A percentile compares a stretch with the other conserved stretches of the same genome.
These are phyloP conservation scores for Thymelicus lineola DNA, from an alignment of 2,888 invertebrate genomes.

Conservation along the genomic window DNA sequence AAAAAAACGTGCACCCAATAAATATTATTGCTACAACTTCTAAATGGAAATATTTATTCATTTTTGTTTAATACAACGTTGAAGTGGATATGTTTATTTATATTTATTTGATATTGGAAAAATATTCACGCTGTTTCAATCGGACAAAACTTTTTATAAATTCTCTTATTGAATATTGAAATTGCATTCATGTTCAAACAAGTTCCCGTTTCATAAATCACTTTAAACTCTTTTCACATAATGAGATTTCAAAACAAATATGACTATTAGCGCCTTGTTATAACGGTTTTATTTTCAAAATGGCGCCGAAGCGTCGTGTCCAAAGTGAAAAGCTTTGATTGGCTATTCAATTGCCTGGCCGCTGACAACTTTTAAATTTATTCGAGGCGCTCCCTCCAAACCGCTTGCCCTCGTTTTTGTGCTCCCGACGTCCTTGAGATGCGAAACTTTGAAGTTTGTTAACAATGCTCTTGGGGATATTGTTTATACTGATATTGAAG, in stretches of 20 bases:
- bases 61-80: too few species aligned
- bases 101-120: too few species aligned
- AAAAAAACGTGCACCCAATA: too few species aligned
- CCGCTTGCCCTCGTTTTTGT: constrained; percentile 46
- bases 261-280: constrained; percentile 15
- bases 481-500: constrained; percentile 31
- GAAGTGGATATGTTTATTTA: too few species aligned
- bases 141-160: not conserved
- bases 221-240: not conserved
- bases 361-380: constrained; percentile 49
- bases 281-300: constrained; percentile 25
- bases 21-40: too few species aligned
- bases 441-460: constrained; percentile 36
- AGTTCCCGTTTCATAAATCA: not conserved
- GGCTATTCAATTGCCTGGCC: constrained; percentile 47
- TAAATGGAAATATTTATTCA: too few species aligned
- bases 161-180: not conserved
- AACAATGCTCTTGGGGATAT: constrained; percentile 33
- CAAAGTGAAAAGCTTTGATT: constrained; percentile 45
- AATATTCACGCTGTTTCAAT: too few species aligned
- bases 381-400: constrained; percentile 44
- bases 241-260: constrained; percentile 9
- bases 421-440: constrained; percentile 33
- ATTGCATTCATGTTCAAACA: not conserved
- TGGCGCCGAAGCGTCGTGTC: constrained; percentile 9